Evolutionary conservation across 2,888 invertebrate species (phyloP).

Genomic region (Scaptomyza tumidula): DNA sequence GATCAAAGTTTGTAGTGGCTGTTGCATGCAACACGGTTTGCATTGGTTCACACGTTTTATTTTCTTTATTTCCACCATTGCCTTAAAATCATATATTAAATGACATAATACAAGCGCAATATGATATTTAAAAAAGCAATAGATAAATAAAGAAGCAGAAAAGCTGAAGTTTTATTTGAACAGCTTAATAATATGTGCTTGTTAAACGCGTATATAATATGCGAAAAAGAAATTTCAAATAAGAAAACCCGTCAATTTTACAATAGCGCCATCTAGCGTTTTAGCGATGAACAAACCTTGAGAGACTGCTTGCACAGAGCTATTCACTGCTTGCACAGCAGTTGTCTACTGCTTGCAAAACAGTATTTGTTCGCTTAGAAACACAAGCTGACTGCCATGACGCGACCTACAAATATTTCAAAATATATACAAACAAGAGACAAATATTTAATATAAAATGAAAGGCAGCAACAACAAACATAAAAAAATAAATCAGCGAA

Average conservation of each 20-base stretch:
- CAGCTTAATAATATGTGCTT: background rate
- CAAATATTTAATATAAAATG: background rate
- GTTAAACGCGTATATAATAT: no score
- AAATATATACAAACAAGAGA: background rate
- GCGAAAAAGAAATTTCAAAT: no score
- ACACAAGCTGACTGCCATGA: slow-evolving; percentile 22
- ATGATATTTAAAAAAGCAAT: no score
- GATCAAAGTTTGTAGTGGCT: slow-evolving; percentile 54
- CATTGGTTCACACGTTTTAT: slow-evolving; percentile 55
- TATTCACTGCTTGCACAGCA: background rate
- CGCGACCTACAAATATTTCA: background rate
- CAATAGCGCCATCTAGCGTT: slow-evolving; percentile 23
- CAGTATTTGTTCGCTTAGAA: background rate
- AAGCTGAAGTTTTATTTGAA: no score
- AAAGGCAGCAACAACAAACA: background rate
- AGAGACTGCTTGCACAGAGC: no score
- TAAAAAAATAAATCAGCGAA: background rate
- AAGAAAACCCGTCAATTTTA: background rate
- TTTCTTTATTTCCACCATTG: no score
- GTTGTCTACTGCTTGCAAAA: background rate
- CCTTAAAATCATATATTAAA: background rate
- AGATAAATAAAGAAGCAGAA: background rate
- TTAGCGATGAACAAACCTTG: background rate
- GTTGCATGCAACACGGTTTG: slow-evolving; percentile 40
- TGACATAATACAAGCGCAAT: background rate